Percentiles rank a stretch among this genome's conserved stretches.
Evolutionary conservation across 2,888 invertebrate genomes (phyloP).

Genomic region (Chrysotoxum bicinctum): DNA sequence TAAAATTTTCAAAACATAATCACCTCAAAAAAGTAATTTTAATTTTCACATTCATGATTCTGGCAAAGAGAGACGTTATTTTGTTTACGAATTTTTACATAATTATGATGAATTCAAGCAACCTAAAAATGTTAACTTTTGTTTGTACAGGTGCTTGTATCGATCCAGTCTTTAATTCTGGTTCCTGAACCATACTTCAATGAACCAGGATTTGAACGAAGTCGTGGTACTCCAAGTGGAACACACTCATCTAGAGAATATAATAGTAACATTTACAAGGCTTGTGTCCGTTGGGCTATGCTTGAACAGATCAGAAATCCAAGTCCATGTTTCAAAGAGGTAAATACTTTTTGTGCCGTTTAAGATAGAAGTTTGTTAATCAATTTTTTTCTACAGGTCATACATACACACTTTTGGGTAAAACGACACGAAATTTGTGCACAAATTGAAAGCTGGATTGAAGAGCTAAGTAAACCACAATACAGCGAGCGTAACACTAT

Average conservation of each 20-base stretch:
- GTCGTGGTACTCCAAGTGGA: slow-evolving; percentile 93
- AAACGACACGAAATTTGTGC: slow-evolving; percentile 94
- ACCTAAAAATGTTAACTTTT: neutral
- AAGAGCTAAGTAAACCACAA: slow-evolving; percentile 90
- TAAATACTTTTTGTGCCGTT: slow-evolving; percentile 77
- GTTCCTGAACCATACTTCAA: slow-evolving; percentile 97
- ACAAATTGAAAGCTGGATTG: slow-evolving; percentile 95
- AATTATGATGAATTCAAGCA: too few species aligned
- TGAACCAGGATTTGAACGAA: slow-evolving; percentile 96
- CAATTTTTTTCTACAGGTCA: slow-evolving; percentile 84
- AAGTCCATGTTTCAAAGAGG: slow-evolving; percentile 95
- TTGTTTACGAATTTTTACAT: too few species aligned
- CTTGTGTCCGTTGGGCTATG: slow-evolving; percentile 98
- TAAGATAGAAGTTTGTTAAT: neutral
- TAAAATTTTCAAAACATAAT: too few species aligned
- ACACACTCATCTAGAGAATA: slow-evolving; percentile 95
- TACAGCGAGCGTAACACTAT: slow-evolving; percentile 89
- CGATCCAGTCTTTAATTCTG: slow-evolving; percentile 95
- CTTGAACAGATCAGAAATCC: slow-evolving; percentile 95
- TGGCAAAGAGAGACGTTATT: too few species aligned
- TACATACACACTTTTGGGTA: slow-evolving; percentile 96
- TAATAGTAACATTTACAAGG: slow-evolving; percentile 97
- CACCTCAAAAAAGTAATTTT: too few species aligned
- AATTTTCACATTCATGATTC: too few species aligned
- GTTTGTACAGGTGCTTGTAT: slow-evolving; percentile 89